Base-by-base conservation (phyloP, 2,113 vertebrate species). In the Clarias gariepinus region DNA sequence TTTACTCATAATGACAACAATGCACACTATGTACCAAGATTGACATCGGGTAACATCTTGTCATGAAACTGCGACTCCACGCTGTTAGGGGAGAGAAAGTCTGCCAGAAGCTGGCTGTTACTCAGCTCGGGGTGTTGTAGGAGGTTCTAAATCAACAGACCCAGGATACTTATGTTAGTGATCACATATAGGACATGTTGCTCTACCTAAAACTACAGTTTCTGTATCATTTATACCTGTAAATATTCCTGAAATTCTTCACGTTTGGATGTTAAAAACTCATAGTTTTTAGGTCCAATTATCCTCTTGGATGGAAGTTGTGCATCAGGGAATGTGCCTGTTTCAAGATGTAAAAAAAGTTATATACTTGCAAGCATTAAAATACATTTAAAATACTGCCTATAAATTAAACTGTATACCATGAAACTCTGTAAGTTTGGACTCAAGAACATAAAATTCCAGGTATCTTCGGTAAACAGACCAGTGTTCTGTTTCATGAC, bases 401-500 rank as follows among this genome's bases (percentile, higher is more conserved):
- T 81, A 41, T 61, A 61, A 41, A 61, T 60, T 0, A 28, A 52
- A n/a, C 0, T 74, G 28, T 88, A 83, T 96, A 98, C 98, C 98
- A 3, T 99, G 98, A 94, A 99, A 99, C 92, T 99, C 98, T 0
- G 97, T 99, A 85, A 99, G 96, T 91, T 99, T 99, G 53, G 98
- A 99, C 86, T 99, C 98, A 57, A 99, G 95, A 52, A 98, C 98
- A 11, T 99, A 99, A 93, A 99, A 99, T 91, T 99, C 98, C 92
- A 99, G 93, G 60, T 99, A 99, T 94, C 96, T 95, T 92, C 98
- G 95, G 92, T 98, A 98, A 36, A 99, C 97, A 86, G 97, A 98
- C 97, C 98, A 99, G 90, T 96, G 95, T 90, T 99, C 98, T 58
- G 96, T 96, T 87, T 98, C 97, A 81, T 98, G 97, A 4, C 97